Base-by-base conservation (phyloP, 1,140 invertebrate species). In the Polypedilum pembai region DNA sequence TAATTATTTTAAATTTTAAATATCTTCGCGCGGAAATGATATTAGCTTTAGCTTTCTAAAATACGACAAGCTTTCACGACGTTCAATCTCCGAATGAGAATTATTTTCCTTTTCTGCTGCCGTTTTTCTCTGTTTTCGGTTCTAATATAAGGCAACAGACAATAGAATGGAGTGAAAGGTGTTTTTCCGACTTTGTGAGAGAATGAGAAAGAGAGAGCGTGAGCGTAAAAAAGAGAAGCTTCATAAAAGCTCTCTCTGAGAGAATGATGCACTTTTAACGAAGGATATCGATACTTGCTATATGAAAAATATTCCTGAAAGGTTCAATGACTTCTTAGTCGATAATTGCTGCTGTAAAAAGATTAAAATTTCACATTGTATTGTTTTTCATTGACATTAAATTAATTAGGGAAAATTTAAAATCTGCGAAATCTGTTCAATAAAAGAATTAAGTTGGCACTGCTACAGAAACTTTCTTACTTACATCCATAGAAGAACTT, bases 41-140 rank as follows among this genome's bases (percentile, higher is more conserved):
- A 56, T 33, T 33, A 33, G 5, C 24, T 33, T 33, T 33, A 56
- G 45, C 45, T 56, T 15, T 4, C 7, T 12, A 33, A 69, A 18
- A 69, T 20, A 69, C 65, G 20, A 69, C 65, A 69, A 69, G 65
- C 65, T 69, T 69, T 69, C 65, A 69, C 65, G 65, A 69, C 65
- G 20, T 18, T 20, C 65, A 18, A 69, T 69, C 65, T 69, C 65
- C 65, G 65, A 69, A 69, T 69, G 65, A 21, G 20, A 20, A 7
- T 69, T 8, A 21, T 18, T 18, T n/a, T 69, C 7, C 17, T 20
- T 69, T 69, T 10, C 17, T 21, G 65, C 65, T 69, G 17, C 24
- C 24, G 24, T 33, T 33, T 33, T 33, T 56, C 45, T 56, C 12
- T 56, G 45, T 56, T 56, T 56, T 56, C 45, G 45, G 45, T 56